Conservation (phyloP, 2,113 vertebrate species). For the Prietella phreatophila region DNA sequence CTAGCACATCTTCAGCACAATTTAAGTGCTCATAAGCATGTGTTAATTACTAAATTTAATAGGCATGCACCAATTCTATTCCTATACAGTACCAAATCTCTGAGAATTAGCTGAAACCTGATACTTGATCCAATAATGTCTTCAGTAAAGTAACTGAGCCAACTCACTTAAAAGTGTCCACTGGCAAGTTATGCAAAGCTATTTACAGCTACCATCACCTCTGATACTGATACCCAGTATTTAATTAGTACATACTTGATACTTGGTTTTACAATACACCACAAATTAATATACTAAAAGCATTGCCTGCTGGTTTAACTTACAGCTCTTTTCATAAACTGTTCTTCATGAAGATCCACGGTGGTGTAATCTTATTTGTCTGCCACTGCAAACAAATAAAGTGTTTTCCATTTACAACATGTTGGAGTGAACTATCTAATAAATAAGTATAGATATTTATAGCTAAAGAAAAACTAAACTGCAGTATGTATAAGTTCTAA, state of each 20-base stretch:
- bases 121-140: not conserved
- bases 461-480: too few relatives aligned
- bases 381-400: conserved; percentile 47
- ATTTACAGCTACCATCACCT: not conserved
- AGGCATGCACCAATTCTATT: not conserved
- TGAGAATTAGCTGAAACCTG: not conserved
- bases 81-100: not conserved
- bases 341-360: conserved; percentile 60
- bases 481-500: too few relatives aligned
- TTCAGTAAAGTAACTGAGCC: not conserved
- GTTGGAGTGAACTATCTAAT: too few relatives aligned
- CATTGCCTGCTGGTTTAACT: conserved; percentile 5
- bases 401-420: too few relatives aligned
- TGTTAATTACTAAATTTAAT: not conserved
- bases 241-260: not conserved
- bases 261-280: not conserved
- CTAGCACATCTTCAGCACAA: not conserved
- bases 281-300: not conserved
- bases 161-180: not conserved
- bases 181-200: not conserved
- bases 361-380: conserved; percentile 44
- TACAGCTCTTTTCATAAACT: conserved; percentile 55
- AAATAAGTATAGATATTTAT: too few relatives aligned
- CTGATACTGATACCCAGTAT: not conserved
- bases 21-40: not conserved